These are phyloP conservation scores for Morpho achilles DNA, from an alignment of 2,888 invertebrate genomes.

Conservation along the genomic window DNA sequence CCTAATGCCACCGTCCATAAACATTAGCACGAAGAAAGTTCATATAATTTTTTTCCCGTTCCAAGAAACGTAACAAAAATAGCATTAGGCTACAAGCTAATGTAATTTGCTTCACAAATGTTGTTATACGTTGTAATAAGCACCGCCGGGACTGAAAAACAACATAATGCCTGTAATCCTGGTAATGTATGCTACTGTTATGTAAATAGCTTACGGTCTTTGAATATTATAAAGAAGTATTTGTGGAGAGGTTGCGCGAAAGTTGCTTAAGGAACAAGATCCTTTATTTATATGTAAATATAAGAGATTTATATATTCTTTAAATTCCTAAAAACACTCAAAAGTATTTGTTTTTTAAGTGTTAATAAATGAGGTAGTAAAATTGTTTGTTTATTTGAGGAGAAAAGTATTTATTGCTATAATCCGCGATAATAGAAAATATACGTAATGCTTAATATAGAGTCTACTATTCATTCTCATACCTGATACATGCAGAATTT, in stretches of 20 bases:
- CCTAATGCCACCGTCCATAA: slow-evolving; percentile 21
- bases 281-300: no score
- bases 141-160: slow-evolving; percentile 25
- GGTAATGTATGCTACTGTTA: slow-evolving; percentile 23
- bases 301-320: no score
- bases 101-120: slow-evolving; percentile 63
- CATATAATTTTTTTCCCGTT: slow-evolving; percentile 29
- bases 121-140: slow-evolving; percentile 36
- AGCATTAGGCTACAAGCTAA: slow-evolving; percentile 30
- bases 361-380: no score
- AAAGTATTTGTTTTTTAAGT: no score
- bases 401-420: no score
- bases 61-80: slow-evolving; percentile 34
- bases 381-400: no score
- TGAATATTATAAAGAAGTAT: slow-evolving; percentile 44
- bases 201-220: slow-evolving; percentile 38
- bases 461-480: no score
- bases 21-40: slow-evolving; percentile 29
- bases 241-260: not conserved
- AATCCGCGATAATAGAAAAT: no score
- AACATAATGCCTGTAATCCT: slow-evolving; percentile 27
- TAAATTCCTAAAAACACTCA: no score
- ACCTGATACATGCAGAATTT: no score
- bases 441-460: no score
- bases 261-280: no score